Evolutionary conservation across 2,888 invertebrate species (phyloP), one percentile per base, ranked within the genome.

Genomic region (Antitype chi): DNA sequence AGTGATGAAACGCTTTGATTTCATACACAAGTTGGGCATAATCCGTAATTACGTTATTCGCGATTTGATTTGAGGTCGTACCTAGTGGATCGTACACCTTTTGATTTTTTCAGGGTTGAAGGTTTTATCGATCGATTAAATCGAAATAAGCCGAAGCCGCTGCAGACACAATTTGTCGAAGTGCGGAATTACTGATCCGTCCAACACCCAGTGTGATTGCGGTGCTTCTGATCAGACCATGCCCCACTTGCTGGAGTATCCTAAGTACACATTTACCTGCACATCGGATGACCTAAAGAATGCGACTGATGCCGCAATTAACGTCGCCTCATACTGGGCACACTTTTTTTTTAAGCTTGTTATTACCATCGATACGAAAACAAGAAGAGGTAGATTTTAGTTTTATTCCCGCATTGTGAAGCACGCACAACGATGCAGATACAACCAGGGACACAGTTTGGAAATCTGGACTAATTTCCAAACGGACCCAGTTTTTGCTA

Each of bases 1-100:
- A 13, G 49, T 60, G 74, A 60, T n/a, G 76, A 17, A 76, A 76
- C 47, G 53, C 28, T 32, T 43, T 11, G 43, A 63, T 63, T 64
- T 3, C 17, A 62, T 28, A n/a, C 47, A 32, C 11, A 32, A 11
- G 17, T 32, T 60, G 20, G 11, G 11, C 23, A 60, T 32, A 32
- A 20, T 60, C 23, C 23, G 23, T 23, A 8, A 15, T 11, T 28
- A 60, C 4, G n/a, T 32, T n/a, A n/a, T n/a, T 38, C 20, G 17
- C 15, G 17, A 25, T 20, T 68, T 47, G 17, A n/a, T 67, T 47
- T 23, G 6, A 1, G 25, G 64, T 25, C 25, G 25, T 25, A 57
- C 38, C 38, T 47, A 2, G 3, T 20, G 8, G 13, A 38, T 23
- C 6, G 15, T 32, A 1, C 7, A 25, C n/a, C 8, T 53, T 38